Base-by-base conservation (phyloP, 1,140 invertebrate species). In the Ceratitis capitata region DNA sequence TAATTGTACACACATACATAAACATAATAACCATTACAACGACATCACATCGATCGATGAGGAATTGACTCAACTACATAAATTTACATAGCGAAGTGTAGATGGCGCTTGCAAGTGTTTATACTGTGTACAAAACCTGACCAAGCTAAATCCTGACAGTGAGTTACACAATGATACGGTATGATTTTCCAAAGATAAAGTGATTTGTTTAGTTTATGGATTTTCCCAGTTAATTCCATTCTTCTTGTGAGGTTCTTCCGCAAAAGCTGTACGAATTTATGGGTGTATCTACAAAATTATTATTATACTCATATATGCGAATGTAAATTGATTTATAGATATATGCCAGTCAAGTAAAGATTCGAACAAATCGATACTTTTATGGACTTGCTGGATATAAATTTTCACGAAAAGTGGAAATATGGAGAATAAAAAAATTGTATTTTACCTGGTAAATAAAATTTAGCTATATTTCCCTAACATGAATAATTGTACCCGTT, bases 101-200 rank as follows among this genome's bases (percentile, higher is more conserved):
- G 58, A 29, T 32, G 23, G 23, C 26, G 14, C 23, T 29, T 61
- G 58, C 14, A 23, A 29, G 9, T 61, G 58, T 53, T 4, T 53
- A 16, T 61, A n/a, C n/a, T n/a, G 26, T 23, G 58, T 23, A 7
- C 14, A 61, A 26, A 29, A 26, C 58, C 58, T 26, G 26, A 23
- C 23, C 58, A 23, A 61, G 10, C 58, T 26, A 29, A 14, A 61
- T 61, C 26, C 23, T 61, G 58, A 32, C 58, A 61, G 26, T 61
- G 58, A 32, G 58, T 26, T n/a, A n/a, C 58, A 61, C 58, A 61
- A 61, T 61, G 58, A 29, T 61, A 61, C 58, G 58, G 58, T 61
- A 14, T 12, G 29, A 61, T 61, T 61, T 61, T 61, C 58, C 58
- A 61, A 29, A 23, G 58, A 32, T 12, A 29, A 61, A 61, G 58